A percentile compares a stretch with the other conserved stretches of the same genome.
Evolutionary conservation across 2,113 vertebrate species (phyloP).

Genomic region (Semnornis frantzii): DNA sequence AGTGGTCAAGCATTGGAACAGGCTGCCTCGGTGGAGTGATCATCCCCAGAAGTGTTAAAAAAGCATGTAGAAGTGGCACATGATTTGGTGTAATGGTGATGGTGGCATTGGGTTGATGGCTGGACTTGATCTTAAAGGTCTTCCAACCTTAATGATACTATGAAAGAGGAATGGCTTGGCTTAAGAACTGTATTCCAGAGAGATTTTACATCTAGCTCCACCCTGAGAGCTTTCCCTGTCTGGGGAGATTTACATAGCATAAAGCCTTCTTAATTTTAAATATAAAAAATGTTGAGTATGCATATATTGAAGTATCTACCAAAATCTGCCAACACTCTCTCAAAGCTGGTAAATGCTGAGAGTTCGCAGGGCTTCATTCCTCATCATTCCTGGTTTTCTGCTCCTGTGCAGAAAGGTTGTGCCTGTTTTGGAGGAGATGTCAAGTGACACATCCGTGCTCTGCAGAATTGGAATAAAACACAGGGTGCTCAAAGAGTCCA

Average conservation of each 20-base stretch:
- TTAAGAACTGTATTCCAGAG: neutral
- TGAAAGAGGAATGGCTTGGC: neutral
- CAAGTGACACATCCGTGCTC: neutral
- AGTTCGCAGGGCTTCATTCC: too few species aligned
- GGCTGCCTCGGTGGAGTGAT: too few species aligned
- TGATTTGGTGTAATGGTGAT: too few species aligned
- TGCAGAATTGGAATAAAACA: neutral
- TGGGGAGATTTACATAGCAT: neutral
- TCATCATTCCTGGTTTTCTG: rapidly evolving
- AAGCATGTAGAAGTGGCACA: too few species aligned
- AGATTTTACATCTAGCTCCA: neutral
- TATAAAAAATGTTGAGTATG: neutral
- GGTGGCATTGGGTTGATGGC: too few species aligned
- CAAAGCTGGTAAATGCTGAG: neutral
- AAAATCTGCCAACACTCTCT: neutral
- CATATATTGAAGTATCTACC: neutral
- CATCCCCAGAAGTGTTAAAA: too few species aligned
- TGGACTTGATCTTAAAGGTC: too few species aligned
- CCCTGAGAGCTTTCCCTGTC: neutral
- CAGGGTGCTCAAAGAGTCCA: neutral
- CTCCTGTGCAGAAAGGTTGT: neutral
- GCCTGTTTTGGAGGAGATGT: neutral
- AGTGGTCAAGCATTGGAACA: too few species aligned
- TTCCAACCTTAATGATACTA: too few species aligned
- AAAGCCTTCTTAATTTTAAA: neutral